Conservation (phyloP, 1,140 invertebrate species). For the Ptiloglossa arizonensis region DNA sequence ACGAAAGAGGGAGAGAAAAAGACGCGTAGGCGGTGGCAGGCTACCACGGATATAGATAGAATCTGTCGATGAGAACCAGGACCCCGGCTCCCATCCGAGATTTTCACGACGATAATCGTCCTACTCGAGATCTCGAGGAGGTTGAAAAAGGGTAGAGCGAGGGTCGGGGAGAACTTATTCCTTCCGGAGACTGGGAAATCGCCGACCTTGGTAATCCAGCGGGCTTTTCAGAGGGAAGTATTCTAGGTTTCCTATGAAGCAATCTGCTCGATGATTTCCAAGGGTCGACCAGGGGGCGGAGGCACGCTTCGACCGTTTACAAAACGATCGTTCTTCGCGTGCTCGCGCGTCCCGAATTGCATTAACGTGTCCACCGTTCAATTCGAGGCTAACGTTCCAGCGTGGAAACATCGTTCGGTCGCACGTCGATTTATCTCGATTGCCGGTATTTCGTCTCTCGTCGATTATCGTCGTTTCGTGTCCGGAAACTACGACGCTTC, state of each 20-base stretch:
- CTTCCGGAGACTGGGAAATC: slow-evolving; percentile 64
- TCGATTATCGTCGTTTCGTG: slow-evolving; percentile 42
- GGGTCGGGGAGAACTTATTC: slow-evolving; percentile 56
- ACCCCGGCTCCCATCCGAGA: slow-evolving; percentile 58
- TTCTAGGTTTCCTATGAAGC: slow-evolving; percentile 58
- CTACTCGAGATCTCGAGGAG: slow-evolving; percentile 61
- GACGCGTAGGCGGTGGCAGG: slow-evolving; percentile 34
- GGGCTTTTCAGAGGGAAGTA: slow-evolving; percentile 50
- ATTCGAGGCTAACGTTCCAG: background rate
- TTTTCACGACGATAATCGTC: slow-evolving; percentile 70
- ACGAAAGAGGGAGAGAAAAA: slow-evolving; percentile 31
- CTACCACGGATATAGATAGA: slow-evolving; percentile 62
- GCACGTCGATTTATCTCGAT: slow-evolving; percentile 18
- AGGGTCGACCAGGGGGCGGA: no score
- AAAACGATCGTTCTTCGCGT: slow-evolving; percentile 19
- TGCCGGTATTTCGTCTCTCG: background rate
- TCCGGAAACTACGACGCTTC: slow-evolving; percentile 33
- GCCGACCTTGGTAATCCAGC: slow-evolving; percentile 64
- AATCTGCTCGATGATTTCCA: slow-evolving; percentile 60
- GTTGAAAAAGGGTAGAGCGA: slow-evolving; percentile 29
- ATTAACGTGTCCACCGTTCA: slow-evolving; percentile 16
- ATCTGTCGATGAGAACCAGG: slow-evolving; percentile 66
- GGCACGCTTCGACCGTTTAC: slow-evolving; percentile 9
- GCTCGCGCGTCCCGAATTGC: slow-evolving; percentile 1
- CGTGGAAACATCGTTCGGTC: slow-evolving; percentile 10